Conservation (phyloP, 2,113 vertebrate genomes). For the Leucoraja erinaceus region DNA sequence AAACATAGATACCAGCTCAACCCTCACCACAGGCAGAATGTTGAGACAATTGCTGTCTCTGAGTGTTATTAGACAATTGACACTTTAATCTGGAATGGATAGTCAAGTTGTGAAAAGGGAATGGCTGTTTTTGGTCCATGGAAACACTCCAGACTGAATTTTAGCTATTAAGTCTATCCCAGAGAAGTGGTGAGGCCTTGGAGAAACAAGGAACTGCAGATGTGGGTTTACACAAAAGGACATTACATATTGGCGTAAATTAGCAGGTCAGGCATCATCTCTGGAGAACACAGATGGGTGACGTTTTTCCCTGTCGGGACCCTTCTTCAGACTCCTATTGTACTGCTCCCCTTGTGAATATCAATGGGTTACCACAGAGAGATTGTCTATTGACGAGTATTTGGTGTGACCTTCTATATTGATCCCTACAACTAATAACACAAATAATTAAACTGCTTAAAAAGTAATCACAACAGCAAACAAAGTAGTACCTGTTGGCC, state of each 20-base stretch:
- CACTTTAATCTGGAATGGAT: not conserved
- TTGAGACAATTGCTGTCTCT: not conserved
- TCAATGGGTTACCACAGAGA: not conserved
- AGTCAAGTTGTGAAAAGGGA: not conserved
- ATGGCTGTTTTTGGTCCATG: too few relatives aligned
- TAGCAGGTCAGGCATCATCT: too few relatives aligned
- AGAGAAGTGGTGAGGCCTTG: not conserved
- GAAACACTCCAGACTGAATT: too few relatives aligned
- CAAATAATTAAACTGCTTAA: not conserved
- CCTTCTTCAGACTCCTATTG: not conserved
- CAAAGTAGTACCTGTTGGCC: not conserved
- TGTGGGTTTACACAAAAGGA: too few relatives aligned
- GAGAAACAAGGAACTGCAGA: too few relatives aligned
- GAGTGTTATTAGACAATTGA: not conserved
- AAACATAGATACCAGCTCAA: not conserved
- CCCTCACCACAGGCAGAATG: not conserved
- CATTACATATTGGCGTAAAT: not conserved
- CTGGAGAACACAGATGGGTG: too few relatives aligned
- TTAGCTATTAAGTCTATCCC: not conserved
- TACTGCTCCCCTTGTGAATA: not conserved
- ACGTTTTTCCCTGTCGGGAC: too few relatives aligned
- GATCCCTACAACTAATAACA: not conserved
- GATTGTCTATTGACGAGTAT: not conserved
- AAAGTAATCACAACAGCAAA: not conserved
- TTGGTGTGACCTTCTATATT: not conserved